Evolutionary conservation across 2,888 invertebrate genomes (phyloP), one percentile per base, ranked within the genome.

Genomic region (Antitype chi): DNA sequence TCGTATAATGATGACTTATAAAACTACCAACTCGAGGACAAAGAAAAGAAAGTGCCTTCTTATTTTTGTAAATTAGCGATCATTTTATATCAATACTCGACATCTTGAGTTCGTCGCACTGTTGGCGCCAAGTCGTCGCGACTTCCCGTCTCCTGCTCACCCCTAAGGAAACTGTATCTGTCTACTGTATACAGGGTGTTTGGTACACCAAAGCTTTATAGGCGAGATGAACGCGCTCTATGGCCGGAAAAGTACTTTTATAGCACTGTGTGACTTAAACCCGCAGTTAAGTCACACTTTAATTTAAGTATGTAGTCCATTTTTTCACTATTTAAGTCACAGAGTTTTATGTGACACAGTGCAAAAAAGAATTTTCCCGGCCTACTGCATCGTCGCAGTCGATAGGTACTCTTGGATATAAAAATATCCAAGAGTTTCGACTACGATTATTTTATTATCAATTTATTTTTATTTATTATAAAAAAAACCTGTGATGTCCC

Each of bases 91-190:
- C 83, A 77, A 87, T 80, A 71, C 47, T 43, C 68, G 70, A 64
- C 49, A 67, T 77, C 80, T 80, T 38, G 52, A 64, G 76, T 81
- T 78, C 87, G 77, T 71, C 78, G 81, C 64, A 66, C 86, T 62
- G 70, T 55, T 68, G 93, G 92, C 93, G 93, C 92, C 93, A 70
- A 60, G 38, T 68, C 52, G 93, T 89, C 93, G 91, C 90, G 93
- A 88, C 93, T 82, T 74, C 62, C 67, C 75, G 93, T 92, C 93
- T 93, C 87, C 82, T 4, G 32, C 57, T 62, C 76, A 71, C 84
- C 82, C 86, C 74, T 79, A 82, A 83, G 86, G 84, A 87, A 88
- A 87, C 86, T 85, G 81, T 85, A 70, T 75, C 83, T 75, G 62
- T 67, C 67, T 70, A 15, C 55, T 49, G 11, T 43, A 43, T 70